Conservation (phyloP, 2,797 vertebrate species). For the Novumbra hubbsi region DNA sequence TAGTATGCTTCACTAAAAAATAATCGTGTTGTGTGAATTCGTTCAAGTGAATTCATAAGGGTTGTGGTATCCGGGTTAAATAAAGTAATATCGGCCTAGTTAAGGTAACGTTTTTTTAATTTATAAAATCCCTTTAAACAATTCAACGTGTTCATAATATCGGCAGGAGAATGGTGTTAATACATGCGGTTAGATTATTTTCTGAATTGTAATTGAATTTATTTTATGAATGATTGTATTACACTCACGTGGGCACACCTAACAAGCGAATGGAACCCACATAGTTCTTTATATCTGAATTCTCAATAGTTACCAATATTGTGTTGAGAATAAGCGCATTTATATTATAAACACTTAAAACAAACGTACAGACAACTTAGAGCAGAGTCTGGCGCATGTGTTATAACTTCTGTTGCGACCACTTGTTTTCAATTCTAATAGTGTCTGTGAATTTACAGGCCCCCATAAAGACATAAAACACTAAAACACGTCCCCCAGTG, state of each 20-base stretch:
- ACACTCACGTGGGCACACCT: neutral
- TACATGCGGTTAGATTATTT: neutral
- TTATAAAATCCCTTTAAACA: neutral
- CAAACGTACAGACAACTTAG: neutral
- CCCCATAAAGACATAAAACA: conserved; percentile 69
- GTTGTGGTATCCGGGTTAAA: neutral
- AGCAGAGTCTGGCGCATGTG: conserved; percentile 49
- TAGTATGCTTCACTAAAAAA: neutral
- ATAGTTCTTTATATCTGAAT: neutral
- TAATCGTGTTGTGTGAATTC: neutral
- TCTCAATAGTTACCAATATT: neutral
- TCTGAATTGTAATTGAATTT: too few relatives aligned
- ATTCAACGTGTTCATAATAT: neutral
- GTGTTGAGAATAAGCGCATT: neutral
- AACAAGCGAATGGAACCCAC: neutral
- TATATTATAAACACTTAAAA: neutral
- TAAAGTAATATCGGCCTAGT: neutral
- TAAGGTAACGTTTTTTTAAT: neutral
- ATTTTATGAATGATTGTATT: neutral
- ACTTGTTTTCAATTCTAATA: conserved; percentile 61
- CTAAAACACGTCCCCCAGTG: conserved; percentile 1
- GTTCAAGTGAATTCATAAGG: neutral
- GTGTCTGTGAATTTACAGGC: conserved; percentile 69
- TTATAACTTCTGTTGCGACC: conserved; percentile 58
- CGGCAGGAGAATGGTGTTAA: neutral